A percentile compares a stretch with the other conserved stretches of the same genome.
These are phyloP conservation scores for Alviniconcha strummeri DNA, from an alignment of 2,888 invertebrate genomes.

Conservation along the genomic window DNA sequence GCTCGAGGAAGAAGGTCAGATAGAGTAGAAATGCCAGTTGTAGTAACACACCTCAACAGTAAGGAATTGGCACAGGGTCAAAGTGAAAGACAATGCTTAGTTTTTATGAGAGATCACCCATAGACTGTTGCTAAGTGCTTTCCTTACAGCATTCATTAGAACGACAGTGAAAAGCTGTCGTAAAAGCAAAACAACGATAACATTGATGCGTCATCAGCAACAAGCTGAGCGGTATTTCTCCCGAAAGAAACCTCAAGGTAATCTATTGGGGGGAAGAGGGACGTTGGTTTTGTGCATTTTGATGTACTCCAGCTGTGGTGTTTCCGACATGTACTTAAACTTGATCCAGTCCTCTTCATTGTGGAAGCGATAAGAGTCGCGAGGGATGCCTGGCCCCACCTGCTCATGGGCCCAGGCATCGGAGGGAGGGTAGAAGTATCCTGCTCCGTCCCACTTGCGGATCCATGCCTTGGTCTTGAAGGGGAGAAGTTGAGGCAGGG, in stretches of 20 bases:
- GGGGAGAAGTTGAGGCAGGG: conserved; percentile 59
- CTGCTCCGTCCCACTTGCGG: conserved; percentile 60
- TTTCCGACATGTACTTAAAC: conserved; percentile 60
- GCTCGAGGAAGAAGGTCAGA: too few relatives aligned
- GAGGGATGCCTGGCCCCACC: conserved; percentile 58
- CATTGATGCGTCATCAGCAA: too few relatives aligned
- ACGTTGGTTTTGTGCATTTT: neutral
- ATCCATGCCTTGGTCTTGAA: conserved; percentile 55
- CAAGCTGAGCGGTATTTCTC: too few relatives aligned
- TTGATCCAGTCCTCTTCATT: conserved; percentile 69
- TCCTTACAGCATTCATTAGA: too few relatives aligned
- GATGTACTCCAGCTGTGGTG: conserved; percentile 37
- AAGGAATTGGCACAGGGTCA: too few relatives aligned
- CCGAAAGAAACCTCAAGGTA: too few relatives aligned
- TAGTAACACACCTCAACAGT: too few relatives aligned
- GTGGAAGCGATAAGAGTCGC: conserved; percentile 60
- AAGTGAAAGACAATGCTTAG: too few relatives aligned
- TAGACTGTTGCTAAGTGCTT: too few relatives aligned
- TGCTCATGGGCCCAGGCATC: conserved; percentile 64
- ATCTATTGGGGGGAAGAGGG: neutral
- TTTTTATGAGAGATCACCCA: too few relatives aligned
- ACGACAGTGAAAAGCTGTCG: too few relatives aligned
- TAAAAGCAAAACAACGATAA: neutral
- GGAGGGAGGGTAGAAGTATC: conserved; percentile 56
- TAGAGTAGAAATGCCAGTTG: too few relatives aligned